Percentiles rank a stretch among this genome's conserved stretches.
Evolutionary conservation across 53 echinoderm and acorn worm species (phyloP).

Genomic region (Holothuria scabra): DNA sequence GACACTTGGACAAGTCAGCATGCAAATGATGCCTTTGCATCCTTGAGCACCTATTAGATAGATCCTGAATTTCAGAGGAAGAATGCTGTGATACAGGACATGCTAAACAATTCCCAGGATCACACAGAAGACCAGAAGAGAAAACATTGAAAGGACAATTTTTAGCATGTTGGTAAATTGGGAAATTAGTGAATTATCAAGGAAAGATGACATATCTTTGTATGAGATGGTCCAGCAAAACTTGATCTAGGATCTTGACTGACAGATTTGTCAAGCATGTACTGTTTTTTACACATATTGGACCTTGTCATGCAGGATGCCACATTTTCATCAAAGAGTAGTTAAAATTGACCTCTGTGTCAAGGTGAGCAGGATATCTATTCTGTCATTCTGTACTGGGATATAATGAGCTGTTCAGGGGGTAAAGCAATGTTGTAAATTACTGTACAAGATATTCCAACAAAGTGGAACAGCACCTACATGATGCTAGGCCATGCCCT

Average conservation of each 20-base stretch:
- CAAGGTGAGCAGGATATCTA: not conserved
- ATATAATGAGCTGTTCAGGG: slow-evolving; percentile 25
- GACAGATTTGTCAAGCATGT: not conserved
- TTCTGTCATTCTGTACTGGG: slow-evolving; percentile 23
- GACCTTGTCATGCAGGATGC: slow-evolving; percentile 16
- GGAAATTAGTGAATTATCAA: slow-evolving; percentile 1
- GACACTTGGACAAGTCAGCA: slow-evolving; percentile 22
- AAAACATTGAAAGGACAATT: slow-evolving; percentile 18
- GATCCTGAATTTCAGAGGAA: not conserved
- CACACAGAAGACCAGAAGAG: slow-evolving; percentile 22
- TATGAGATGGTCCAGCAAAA: slow-evolving; percentile 27
- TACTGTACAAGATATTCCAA: slow-evolving; percentile 29
- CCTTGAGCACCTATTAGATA: slow-evolving; percentile 12
- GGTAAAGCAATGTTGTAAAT: not conserved
- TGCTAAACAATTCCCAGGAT: slow-evolving; percentile 14
- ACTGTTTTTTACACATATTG: not conserved
- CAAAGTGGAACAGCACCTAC: slow-evolving; percentile 29
- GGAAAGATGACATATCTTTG: slow-evolving; percentile 14
- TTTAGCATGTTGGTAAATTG: slow-evolving; percentile 11
- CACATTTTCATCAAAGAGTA: not conserved
- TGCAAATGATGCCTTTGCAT: slow-evolving; percentile 4
- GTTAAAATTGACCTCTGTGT: slow-evolving; percentile 19
- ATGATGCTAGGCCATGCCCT: slow-evolving; percentile 28
- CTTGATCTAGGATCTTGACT: slow-evolving; percentile 7
- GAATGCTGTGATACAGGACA: slow-evolving; percentile 25